Evolutionary conservation across 2,888 invertebrate genomes (phyloP), one percentile per base, ranked within the genome.

Genomic region (Stenolophus ochropezus): DNA sequence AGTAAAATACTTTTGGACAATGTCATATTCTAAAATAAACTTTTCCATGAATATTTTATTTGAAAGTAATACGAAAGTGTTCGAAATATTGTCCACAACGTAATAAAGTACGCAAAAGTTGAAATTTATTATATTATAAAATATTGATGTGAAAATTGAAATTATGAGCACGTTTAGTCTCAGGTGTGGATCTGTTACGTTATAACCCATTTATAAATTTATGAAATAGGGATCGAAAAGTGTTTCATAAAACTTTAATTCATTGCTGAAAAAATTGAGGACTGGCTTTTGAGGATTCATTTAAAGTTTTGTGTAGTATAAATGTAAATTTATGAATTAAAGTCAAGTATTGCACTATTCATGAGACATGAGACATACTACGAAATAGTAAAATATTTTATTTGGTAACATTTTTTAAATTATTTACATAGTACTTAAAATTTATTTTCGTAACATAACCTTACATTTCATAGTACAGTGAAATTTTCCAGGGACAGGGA

Each of bases 131-230:
- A 27, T 42, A 18, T 18, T 69, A 69, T 61, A 11, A 25, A 69
- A 69, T 69, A 69, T 69, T 33, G 65, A 69, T 69, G 14, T 42
- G 33, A 33, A 69, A 69, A 69, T 69, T 69, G 65, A 69, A 33
- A 69, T 69, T 69, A 69, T 69, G 65, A 69, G 18, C 65, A 69
- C 65, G 65, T 69, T 69, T 65, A 33, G 65, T 33, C 27, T 16
- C 65, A 69, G 65, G 33, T 69, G 65, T 69, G 42, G 18, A 69
- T 69, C 27, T 69, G 18, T 20, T 69, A 33, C 33, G 42, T 20
- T 69, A 33, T 69, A 27, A 61, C 14, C 23, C 14, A 27, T 69
- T 33, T 27, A 69, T 69, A 69, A 27, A 69, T 69, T 69, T 69
- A 33, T 69, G 18, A 20, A 33, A 69, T 33, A 33, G 8, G 27